Base-by-base conservation (phyloP, 1,140 invertebrate genomes). In the Caerostris extrusa region DNA sequence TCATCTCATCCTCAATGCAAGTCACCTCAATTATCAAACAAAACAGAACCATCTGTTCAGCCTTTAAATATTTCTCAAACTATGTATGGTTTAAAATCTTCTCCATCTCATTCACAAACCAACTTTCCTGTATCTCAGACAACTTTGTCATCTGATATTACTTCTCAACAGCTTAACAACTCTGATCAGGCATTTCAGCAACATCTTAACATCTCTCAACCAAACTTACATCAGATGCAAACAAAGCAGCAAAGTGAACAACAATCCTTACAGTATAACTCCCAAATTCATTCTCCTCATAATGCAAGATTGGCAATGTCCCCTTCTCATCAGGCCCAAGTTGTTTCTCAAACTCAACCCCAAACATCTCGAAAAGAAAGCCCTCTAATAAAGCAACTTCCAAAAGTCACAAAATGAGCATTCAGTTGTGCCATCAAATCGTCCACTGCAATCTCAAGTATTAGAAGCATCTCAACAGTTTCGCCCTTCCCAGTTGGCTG, bases 101-200 rank as follows among this genome's bases (percentile, higher is more conserved):
- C 92, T 60, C 14, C 83, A 17, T 77, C 71, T 77, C 81, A 90
- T 34, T 53, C 60, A 67, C 86, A 71, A 69, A 90, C 50, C 60
- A 88, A 82, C 57, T 89, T 83, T 86, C 17, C 77, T 57, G 85
- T 53, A 53, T 81, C 64, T 55, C 93, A 94, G 61, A 10, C 69
- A 64, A 89, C 60, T 60, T 55, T 83, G 58, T 12, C 92, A 55
- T 58, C 88, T 82, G 55, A 14, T 50, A 17, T 50, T n/a, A 53
- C 88, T 34, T 10, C 19, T 50, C 87, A 83, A 5, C 57, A 55
- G 14, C 17, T 81, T 10, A 58, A 90, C 2, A 90, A 69, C 57
- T 94, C 88, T 67, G n/a, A 77, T 90, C 87, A 90, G 55, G 64
- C 92, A n/a, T 88, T 82, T 82, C 93, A 94, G 5, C 34, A 34